Evolutionary conservation across 1,140 invertebrate species (phyloP), one percentile per base, ranked within the genome.

Genomic region (Drosophila sucinea): DNA sequence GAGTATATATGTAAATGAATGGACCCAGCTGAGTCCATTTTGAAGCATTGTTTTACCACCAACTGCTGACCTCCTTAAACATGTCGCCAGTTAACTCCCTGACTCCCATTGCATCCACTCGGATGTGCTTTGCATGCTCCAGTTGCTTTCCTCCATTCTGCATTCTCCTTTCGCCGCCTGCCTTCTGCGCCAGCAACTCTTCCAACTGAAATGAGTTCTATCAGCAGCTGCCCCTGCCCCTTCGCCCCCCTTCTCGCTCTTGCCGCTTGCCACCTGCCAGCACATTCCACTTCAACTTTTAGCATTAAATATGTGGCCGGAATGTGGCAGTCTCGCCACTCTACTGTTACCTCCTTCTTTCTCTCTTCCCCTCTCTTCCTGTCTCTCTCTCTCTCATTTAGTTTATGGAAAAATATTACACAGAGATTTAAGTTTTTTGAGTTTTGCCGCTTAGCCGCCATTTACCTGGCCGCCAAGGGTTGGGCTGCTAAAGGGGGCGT

Each of bases 41-140:
- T 41, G 4, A 51, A 62, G 73, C 73, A 76, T 76, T 76, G 73
- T 76, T 69, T 63, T 74, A 61, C 25, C 65, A 55, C 35, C 35
- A 38, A 38, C 35, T 38, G 33, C 73, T 76, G 73, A 76, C 73
- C 73, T 60, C 66, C 62, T 76, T 76, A 76, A 76, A 70, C 73
- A 73, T 76, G 73, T 76, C 73, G 73, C 60, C 55, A 70, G 66
- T 60, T 73, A 66, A 72, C 38, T 56, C 67, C 60, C 67, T 38
- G 67, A 65, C 60, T 67, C 63, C 44, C 66, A 80, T 68, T 66
- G 77, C 67, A 79, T 56, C 78, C 83, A 82, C 82, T 85, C 79
- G 83, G 82, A 87, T 85, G 79, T 85, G 79, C 82, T 85, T 82
- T 81, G 80, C 82, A 85, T 85, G 82, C 82, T 85, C 82, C 75